Evolutionary conservation across 2,113 vertebrate genomes (phyloP), one percentile per base, ranked within the genome.

Genomic region (Paramisgurnus dabryanus): DNA sequence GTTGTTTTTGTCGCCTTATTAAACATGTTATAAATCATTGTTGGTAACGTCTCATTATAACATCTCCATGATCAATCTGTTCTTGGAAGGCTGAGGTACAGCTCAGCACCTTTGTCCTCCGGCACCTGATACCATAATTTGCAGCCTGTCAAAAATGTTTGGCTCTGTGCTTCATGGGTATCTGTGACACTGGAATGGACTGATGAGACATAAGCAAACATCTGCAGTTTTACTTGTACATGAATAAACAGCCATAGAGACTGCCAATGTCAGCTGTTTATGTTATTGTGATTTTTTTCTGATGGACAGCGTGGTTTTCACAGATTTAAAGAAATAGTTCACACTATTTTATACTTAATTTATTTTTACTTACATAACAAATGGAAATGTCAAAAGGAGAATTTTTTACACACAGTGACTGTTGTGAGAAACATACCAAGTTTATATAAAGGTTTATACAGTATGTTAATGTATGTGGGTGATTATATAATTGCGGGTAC

Each of bases 61-160:
- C 34, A n/a, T 72, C 53, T 58, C 27, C 4, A 60, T n/a, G 27
- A n/a, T 77, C 13, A 34, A 55, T 76, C 49, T 72, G 45, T 65
- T 64, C 43, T 76, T 69, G 50, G 63, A 63, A 63, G 67, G 17
- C 67, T 61, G 18, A 63, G 63, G 47, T 47, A 41, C 47, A 67
- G 67, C 74, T 61, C 53, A 66, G 45, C 71, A 80, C 68, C 76
- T 83, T 81, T 83, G 39, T 84, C 71, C 70, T 79, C 61, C 39
- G 15, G 64, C 70, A 66, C 63, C 67, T 39, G 43, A 76, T 4
- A 18, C 45, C 17, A 45, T 79, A 41, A 84, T 81, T 76, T 86
- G 57, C 69, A 41, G 79, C 64, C 67, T 64, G 67, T 78, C 49
- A n/a, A 57, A 83, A 84, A 81, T 61, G 40, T 72, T 78, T 86